Evolutionary conservation across 1,140 invertebrate species (phyloP), one percentile per base, ranked within the genome.

Genomic region (Sinonovacula constricta): DNA sequence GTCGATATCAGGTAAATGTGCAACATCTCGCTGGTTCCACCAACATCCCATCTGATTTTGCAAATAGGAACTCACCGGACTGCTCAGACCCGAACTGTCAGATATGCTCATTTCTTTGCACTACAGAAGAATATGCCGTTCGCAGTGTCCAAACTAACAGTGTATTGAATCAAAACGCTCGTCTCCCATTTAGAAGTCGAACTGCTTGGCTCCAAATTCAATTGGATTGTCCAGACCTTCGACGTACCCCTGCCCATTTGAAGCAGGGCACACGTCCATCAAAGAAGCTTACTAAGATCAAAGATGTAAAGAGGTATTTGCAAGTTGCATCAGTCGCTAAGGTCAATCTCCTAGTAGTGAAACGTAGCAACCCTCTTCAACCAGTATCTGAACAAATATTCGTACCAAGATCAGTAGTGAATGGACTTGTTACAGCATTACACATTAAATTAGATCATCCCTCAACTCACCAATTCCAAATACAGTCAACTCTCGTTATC

Each of bases 361-460:
- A 57, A 36, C 54, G 56, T 3, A 34, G 15, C 28, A 39, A 59
- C 1, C 76, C 75, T 39, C 63, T 79, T 30, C 24, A 28, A 34
- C 54, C 67, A 14, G 54, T 51, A 49, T 39, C 39, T 4, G 82
- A 86, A 24, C 45, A 24, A 15, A 82, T 83, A 57, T 66, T 83
- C 14, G 80, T 85, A n/a, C 80, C 82, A 1, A 49, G 79, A 33
- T 1, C 24, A 18, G 72, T 81, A 15, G 22, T 80, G 15, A 67
- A 83, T 53, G 76, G 83, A n/a, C 62, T 85, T 18, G 0, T 82
- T 14, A 82, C 78, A 14, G 70, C 82, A 24, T 33, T 82, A 36
- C 83, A 84, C 57, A 53, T 84, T 31, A 77, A 83, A 54, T 71
- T 85, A 18, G 45, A 67, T 51, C 81, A 85, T 51, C 80, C 77